These are phyloP conservation scores for Condylostylus longicornis DNA, from an alignment of 1,140 invertebrate genomes.

Conservation along the genomic window DNA sequence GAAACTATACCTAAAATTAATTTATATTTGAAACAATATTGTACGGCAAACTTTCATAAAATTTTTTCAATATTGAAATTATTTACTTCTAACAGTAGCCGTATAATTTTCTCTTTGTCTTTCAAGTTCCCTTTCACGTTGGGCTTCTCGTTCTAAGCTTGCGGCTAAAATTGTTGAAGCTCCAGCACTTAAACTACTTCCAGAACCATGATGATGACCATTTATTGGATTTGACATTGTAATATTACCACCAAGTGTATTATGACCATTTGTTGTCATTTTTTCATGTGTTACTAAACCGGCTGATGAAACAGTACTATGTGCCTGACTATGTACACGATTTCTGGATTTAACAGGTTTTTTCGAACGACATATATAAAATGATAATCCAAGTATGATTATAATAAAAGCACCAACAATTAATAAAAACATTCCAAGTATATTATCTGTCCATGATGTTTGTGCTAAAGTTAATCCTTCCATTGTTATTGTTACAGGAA, in stretches of 20 bases:
- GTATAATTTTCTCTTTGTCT: constrained; percentile 28
- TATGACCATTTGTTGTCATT: constrained; percentile 15
- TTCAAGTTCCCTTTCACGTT: constrained; percentile 22
- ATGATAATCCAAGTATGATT: constrained; percentile 24
- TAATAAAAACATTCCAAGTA: constrained; percentile 26
- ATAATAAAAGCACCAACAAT: constrained; percentile 24
- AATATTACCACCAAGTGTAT: constrained; percentile 26
- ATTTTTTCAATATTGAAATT: constrained; percentile 7
- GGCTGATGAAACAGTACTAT: constrained; percentile 26
- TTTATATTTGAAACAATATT: constrained; percentile 14
- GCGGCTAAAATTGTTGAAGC: constrained; percentile 34
- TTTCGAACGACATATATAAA: constrained; percentile 26
- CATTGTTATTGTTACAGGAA: constrained; percentile 28
- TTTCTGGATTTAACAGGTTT: constrained; percentile 18
- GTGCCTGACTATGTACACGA: constrained; percentile 28
- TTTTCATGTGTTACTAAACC: constrained; percentile 30
- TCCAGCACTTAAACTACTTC: constrained; percentile 37
- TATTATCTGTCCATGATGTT: constrained; percentile 19
- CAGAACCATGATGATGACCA: constrained; percentile 26
- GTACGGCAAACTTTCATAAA: background rate
- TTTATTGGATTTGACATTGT: constrained; percentile 28
- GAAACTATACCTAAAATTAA: constrained; percentile 30
- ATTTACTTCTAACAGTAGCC: constrained; percentile 32
- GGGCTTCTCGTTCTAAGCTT: constrained; percentile 15
- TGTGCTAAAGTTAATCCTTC: constrained; percentile 24